Evolutionary conservation across 2,888 invertebrate species (phyloP).

Genomic region (Sphaerophoria rueppellii): DNA sequence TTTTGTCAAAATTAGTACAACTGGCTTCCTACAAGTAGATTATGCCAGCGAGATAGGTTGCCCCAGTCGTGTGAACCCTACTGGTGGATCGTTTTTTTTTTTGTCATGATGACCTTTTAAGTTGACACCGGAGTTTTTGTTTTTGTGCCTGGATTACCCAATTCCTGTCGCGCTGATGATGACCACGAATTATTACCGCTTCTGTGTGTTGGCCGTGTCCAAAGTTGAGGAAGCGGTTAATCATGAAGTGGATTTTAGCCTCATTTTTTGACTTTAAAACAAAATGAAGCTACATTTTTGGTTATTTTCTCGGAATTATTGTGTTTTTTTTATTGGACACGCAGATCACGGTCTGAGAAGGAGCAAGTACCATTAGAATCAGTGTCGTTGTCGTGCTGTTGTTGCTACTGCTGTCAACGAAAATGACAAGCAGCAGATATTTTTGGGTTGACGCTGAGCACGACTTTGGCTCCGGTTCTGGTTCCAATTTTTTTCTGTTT

Average conservation of each 20-base stretch:
- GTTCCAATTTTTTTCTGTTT: neutral
- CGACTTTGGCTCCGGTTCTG: constrained; percentile 41
- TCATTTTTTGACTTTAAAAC: constrained; percentile 59
- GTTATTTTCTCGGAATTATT: constrained; percentile 61
- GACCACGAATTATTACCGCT: constrained; percentile 55
- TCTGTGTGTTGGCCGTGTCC: constrained; percentile 25
- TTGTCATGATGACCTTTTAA: constrained; percentile 52
- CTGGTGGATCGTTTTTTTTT: constrained; percentile 46
- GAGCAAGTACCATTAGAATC: neutral
- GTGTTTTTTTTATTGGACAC: constrained; percentile 11
- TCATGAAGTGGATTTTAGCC: constrained; percentile 55
- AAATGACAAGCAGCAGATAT: constrained; percentile 29
- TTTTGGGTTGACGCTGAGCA: constrained; percentile 39
- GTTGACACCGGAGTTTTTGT: constrained; percentile 15
- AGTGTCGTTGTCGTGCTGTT: constrained; percentile 16
- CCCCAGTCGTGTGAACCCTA: constrained; percentile 63
- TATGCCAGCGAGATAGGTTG: constrained; percentile 5
- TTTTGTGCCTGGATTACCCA: constrained; percentile 53
- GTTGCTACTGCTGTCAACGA: constrained; percentile 24
- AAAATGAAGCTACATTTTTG: constrained; percentile 68
- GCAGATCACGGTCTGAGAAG: neutral
- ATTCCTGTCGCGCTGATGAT: constrained; percentile 37
- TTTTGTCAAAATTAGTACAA: constrained; percentile 69
- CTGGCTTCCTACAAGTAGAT: constrained; percentile 32
- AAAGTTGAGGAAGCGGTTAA: constrained; percentile 47